phyloP scores from a whole-genome alignment of 2,797 vertebrate genomes.

The Neopelma chrysocephalum region DNA sequence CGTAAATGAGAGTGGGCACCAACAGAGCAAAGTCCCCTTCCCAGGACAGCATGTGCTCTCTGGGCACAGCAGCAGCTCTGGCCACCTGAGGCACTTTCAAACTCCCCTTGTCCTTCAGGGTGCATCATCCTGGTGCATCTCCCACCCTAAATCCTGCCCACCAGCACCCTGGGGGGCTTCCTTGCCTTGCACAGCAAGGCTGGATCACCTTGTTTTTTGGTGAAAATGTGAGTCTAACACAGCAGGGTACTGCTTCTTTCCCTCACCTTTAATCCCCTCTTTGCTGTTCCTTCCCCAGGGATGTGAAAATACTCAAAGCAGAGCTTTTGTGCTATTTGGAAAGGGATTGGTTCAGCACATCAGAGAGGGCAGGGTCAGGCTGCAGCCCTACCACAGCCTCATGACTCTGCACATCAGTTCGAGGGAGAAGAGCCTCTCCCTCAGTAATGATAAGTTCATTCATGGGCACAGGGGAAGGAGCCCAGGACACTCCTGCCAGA shows the following conservation, averaged over 20 bases:
- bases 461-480: not conserved
- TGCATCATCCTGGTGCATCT: accelerated
- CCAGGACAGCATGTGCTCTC: not conserved
- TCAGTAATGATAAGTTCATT: not conserved
- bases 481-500: not conserved
- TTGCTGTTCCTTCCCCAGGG: not conserved
- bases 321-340: not conserved
- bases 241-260: not conserved
- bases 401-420: not conserved
- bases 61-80: not conserved
- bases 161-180: not conserved
- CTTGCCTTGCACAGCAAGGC: not conserved
- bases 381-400: not conserved
- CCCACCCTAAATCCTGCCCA: not conserved
- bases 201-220: not conserved
- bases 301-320: not conserved
- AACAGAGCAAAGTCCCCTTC: not conserved
- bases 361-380: not conserved
- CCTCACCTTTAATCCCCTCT: not conserved
- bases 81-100: not conserved
- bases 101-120: not conserved
- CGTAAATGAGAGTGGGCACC: not conserved
- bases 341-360: not conserved
- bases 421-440: not conserved
- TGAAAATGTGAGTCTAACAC: not conserved